Base-by-base conservation (phyloP, 1,140 invertebrate genomes). In the Temnothorax longispinosus region DNA sequence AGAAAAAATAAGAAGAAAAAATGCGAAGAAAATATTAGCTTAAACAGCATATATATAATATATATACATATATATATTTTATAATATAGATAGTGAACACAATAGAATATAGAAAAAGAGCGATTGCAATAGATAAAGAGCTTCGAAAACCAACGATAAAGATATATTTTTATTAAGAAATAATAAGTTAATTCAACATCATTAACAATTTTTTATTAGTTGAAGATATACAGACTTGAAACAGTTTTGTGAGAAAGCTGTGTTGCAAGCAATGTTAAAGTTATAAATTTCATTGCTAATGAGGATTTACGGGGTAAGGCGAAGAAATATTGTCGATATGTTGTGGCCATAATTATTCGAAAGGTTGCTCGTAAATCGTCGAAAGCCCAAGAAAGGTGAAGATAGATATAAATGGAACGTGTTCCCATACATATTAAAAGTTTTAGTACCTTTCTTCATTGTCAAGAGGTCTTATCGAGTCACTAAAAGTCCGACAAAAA, bases 231-330 rank as follows among this genome's bases (percentile, higher is more conserved):
- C 7, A 11, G 6, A 50, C 5, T 21, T 60, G 8, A 78, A n/a
- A 38, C 21, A 7, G 21, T 38, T 80, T 15, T 0, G n/a, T 11
- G 41, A 38, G 50, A 27, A 81, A 80, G 2, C 15, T 54, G 44
- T 21, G 15, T 71, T 71, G 10, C 18, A 47, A 35, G 4, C 13
- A 13, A 0, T 18, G 18, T 38, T 64, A 11, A 32, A 64, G 50
- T 71, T 71, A 41, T 41, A 81, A 81, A 56, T 8, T 86, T 32
- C 52, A 11, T 38, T 27, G n/a, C 15, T 72, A 54, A 88, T 87
- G 32, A 88, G 27, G 13, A 88, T 87, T 88, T 80, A 88, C 47
- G 50, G 32, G 50, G 32, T 21, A 35, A 81, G 18, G n/a, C 4
- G 8, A 62, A 58, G 54, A 87, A 80, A 47, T 44, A n/a, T n/a